Evolutionary conservation across 2,113 vertebrate genomes (phyloP).

Genomic region (Herpetotheres cachinnans): DNA sequence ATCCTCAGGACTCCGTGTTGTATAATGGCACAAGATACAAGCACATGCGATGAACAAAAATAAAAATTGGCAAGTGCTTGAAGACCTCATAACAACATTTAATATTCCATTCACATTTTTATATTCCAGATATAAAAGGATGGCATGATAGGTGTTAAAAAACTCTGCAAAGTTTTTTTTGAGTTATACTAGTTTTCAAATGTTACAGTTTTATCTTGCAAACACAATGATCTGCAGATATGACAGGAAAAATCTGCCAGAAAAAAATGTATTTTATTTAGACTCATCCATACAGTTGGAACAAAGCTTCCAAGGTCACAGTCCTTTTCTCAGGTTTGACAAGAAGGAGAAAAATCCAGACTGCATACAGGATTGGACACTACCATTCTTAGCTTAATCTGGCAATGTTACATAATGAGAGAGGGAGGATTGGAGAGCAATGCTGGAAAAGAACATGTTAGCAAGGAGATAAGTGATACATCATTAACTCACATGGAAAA

Average conservation of each 20-base stretch:
- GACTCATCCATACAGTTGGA: not conserved
- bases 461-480: not conserved
- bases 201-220: not conserved
- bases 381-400: not conserved
- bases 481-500: not conserved
- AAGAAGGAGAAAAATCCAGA: not conserved
- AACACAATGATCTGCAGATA: not conserved
- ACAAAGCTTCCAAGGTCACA: not conserved
- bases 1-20: not conserved
- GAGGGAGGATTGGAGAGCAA: not conserved
- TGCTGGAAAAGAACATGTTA: not conserved
- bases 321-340: not conserved
- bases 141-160: not conserved
- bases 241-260: not conserved
- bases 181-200: not conserved
- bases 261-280: not conserved
- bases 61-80: not conserved
- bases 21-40: not conserved
- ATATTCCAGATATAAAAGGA: not conserved
- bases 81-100: not conserved
- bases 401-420: not conserved
- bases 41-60: not conserved
- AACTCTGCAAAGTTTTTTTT: not conserved
- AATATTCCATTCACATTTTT: not conserved
- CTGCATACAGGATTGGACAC: not conserved